Conservation (phyloP, 2,888 invertebrate genomes). For the Piscicola geometra region DNA sequence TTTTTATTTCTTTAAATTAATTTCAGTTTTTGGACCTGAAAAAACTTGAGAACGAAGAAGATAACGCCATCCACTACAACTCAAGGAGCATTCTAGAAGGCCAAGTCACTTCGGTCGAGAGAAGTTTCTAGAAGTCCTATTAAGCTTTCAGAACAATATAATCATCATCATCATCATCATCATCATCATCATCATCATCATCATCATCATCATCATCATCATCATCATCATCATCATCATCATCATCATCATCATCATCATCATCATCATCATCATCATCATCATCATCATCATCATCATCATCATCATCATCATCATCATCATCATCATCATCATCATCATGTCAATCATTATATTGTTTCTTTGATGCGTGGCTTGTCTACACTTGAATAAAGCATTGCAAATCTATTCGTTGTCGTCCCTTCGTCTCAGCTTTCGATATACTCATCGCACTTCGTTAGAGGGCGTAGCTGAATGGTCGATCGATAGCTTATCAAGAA, state of each 20-base stretch:
- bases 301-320: constrained; percentile 35
- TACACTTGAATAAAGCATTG: neutral
- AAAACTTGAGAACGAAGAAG: too few species aligned
- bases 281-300: constrained; percentile 26
- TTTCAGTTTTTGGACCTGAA: too few species aligned
- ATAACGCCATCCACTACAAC: too few species aligned
- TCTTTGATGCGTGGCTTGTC: neutral
- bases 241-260: constrained; percentile 33
- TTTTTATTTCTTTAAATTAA: too few species aligned
- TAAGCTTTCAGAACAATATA: neutral
- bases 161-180: too few species aligned
- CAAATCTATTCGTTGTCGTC: neutral
- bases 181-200: neutral
- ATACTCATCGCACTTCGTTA: too few species aligned
- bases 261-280: constrained; percentile 34
- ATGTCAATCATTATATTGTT: constrained; percentile 10
- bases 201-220: constrained; percentile 33
- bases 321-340: constrained; percentile 34
- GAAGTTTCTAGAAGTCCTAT: too few species aligned
- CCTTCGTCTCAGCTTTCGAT: too few species aligned
- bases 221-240: constrained; percentile 29
- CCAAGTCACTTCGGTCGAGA: too few species aligned
- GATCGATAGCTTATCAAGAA: too few species aligned
- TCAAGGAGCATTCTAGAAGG: too few species aligned
- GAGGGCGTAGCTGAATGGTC: too few species aligned